Conservation (phyloP, 1,140 invertebrate genomes). For the Cydia splendana region DNA sequence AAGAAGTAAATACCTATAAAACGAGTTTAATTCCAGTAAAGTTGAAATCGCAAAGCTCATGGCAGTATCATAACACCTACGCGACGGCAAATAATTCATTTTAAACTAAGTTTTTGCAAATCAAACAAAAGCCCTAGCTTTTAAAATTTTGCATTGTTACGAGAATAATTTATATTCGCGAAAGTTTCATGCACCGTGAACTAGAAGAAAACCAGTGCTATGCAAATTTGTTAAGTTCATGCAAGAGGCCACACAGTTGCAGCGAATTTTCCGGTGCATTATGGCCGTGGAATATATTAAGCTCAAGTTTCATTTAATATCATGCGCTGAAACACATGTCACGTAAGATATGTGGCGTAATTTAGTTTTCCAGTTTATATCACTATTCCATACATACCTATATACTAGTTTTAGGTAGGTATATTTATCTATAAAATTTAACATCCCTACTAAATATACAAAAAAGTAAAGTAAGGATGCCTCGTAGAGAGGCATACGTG, state of each 20-base stretch:
- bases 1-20: too few relatives aligned
- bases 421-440: too few relatives aligned
- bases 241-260: neutral
- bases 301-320: neutral
- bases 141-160: neutral
- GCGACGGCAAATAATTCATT: neutral
- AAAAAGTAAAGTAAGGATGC: too few relatives aligned
- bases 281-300: neutral
- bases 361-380: neutral
- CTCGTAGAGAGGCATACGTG: too few relatives aligned
- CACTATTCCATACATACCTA: too few relatives aligned
- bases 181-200: neutral
- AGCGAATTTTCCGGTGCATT: neutral
- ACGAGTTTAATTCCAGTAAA: too few relatives aligned
- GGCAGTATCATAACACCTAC: too few relatives aligned
- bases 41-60: too few relatives aligned
- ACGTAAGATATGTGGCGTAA: neutral
- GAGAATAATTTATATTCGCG: neutral
- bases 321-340: slow-evolving; percentile 1
- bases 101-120: neutral
- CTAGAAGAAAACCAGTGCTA: neutral
- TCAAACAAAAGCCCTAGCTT: neutral
- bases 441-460: too few relatives aligned
- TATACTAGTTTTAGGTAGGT: too few relatives aligned
- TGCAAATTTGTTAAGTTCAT: neutral